phyloP scores from a whole-genome alignment of 2,113 vertebrate species.

The Phalacrocorax carbo region DNA sequence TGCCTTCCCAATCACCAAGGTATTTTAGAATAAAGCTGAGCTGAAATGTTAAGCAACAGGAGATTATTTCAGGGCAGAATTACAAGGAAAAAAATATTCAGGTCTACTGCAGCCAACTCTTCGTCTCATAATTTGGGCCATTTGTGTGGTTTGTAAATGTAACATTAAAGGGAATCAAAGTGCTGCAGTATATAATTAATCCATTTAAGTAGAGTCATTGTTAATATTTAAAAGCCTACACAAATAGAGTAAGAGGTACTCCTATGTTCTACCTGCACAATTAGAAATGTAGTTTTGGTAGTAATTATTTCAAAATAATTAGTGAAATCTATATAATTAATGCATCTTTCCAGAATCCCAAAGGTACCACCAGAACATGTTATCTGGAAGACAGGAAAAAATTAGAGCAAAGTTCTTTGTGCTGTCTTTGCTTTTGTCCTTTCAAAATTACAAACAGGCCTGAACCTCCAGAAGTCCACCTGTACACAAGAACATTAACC shows the following conservation, averaged over 20 bases:
- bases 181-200: conserved; percentile 38
- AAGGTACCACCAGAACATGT: not conserved
- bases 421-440: not conserved
- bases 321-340: not conserved
- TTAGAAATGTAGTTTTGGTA: not conserved
- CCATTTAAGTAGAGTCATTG: conserved; percentile 14
- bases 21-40: not conserved
- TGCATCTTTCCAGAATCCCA: not conserved
- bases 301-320: conserved; percentile 34
- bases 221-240: conserved; percentile 37
- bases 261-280: not conserved
- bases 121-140: conserved; percentile 1
- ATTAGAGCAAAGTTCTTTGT: not conserved
- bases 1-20: not conserved
- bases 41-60: not conserved
- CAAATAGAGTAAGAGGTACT: not conserved
- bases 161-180: conserved; percentile 39
- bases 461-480: not conserved
- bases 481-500: not conserved
- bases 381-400: not conserved
- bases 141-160: conserved; percentile 52
- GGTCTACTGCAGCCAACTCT: not conserved
- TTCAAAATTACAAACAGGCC: not conserved
- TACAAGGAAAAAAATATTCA: conserved; percentile 5
- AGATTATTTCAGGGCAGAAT: not conserved